Conservation (phyloP, 2,797 vertebrate genomes). For the Sparus aurata region DNA sequence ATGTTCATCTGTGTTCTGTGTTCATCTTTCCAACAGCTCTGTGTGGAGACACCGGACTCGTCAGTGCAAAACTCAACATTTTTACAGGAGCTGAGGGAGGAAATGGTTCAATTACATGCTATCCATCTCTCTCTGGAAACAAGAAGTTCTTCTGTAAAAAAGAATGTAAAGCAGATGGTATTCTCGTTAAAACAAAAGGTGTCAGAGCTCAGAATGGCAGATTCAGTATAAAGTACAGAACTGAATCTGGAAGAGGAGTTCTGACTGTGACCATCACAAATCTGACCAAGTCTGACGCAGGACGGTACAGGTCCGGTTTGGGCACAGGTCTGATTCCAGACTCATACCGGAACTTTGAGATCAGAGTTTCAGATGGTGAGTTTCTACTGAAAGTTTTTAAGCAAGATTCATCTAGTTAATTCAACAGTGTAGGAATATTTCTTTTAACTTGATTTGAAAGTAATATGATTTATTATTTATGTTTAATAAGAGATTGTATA, state of each 20-base stretch:
- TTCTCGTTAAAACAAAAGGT: not conserved
- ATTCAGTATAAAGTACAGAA: not conserved
- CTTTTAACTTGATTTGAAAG: too few species aligned
- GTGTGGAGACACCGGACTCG: too few species aligned
- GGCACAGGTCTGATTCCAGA: not conserved
- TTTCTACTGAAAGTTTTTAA: not conserved
- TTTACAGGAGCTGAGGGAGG: not conserved
- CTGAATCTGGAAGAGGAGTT: not conserved
- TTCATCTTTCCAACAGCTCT: too few species aligned
- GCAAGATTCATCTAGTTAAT: not conserved
- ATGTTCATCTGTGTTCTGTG: too few species aligned
- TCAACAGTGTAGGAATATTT: not conserved
- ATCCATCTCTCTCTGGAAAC: rapidly evolving
- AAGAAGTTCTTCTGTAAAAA: constrained; percentile 12
- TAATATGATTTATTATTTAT: too few species aligned
- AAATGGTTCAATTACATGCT: rapidly evolving
- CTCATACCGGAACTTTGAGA: not conserved
- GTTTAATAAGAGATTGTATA: too few species aligned
- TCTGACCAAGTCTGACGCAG: not conserved
- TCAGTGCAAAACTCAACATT: too few species aligned
- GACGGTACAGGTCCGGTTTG: not conserved
- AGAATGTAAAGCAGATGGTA: rapidly evolving
- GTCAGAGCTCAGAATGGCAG: not conserved
- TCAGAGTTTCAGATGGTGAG: not conserved
- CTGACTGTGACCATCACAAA: not conserved